Conservation (phyloP, 2,797 vertebrate genomes). For the Oreonectes daqikongensis region DNA sequence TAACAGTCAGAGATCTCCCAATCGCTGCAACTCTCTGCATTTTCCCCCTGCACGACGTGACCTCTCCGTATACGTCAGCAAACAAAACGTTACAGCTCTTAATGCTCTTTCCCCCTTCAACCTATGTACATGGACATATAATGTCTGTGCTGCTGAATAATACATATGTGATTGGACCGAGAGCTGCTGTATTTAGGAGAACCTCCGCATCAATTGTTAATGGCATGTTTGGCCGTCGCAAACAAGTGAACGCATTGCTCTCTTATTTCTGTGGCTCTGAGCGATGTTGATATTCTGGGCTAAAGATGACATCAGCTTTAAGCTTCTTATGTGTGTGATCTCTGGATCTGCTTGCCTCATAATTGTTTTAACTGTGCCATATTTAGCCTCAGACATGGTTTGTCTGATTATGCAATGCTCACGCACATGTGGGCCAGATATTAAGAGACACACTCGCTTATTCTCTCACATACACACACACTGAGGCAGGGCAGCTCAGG, state of each 20-base stretch:
- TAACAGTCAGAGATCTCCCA: not conserved
- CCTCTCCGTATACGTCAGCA: slow-evolving; percentile 15
- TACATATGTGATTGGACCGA: slow-evolving; percentile 73
- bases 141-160: slow-evolving; percentile 71
- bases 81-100: slow-evolving; percentile 13
- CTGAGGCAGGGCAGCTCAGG: slow-evolving; percentile 46
- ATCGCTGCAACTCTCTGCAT: not conserved
- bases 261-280: slow-evolving; percentile 9
- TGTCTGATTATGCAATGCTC: slow-evolving; percentile 71
- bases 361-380: slow-evolving; percentile 78
- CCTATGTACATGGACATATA: slow-evolving; percentile 11
- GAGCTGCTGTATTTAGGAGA: slow-evolving; percentile 73
- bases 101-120: not conserved
- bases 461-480: slow-evolving; percentile 37
- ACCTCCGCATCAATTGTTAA: slow-evolving; percentile 75
- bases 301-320: slow-evolving; percentile 48
- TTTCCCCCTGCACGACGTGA: not conserved
- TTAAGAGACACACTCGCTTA: slow-evolving; percentile 7
- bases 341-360: slow-evolving; percentile 65
- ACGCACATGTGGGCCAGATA: slow-evolving; percentile 62
- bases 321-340: slow-evolving; percentile 29
- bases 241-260: not conserved
- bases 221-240: slow-evolving; percentile 60
- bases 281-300: slow-evolving; percentile 34
- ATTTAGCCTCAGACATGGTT: slow-evolving; percentile 77